These are phyloP conservation scores for Coracopsis vasa DNA, from an alignment of 2,113 vertebrate genomes.

Conservation along the genomic window DNA sequence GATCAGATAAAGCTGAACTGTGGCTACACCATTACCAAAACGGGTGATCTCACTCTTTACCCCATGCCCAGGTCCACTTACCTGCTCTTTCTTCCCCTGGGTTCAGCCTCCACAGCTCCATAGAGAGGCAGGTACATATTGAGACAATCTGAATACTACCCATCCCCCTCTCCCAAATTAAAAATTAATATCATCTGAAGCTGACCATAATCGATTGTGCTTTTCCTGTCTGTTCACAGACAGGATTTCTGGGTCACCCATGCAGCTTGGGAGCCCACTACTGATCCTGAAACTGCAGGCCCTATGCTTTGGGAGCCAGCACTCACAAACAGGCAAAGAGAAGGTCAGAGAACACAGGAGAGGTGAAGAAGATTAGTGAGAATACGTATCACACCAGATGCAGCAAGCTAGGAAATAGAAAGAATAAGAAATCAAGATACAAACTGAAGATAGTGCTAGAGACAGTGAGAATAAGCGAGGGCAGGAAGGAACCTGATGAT, in stretches of 20 bases:
- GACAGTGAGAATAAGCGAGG: neutral
- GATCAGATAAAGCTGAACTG: neutral
- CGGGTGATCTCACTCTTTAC: neutral
- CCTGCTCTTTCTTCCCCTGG: neutral
- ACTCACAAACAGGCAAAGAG: neutral
- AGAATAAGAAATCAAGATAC: neutral
- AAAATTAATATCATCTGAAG: neutral
- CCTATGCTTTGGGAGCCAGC: neutral
- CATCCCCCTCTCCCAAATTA: rapidly evolving
- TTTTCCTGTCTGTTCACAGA: neutral
- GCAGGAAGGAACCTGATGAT: rapidly evolving
- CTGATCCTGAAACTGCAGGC: neutral
- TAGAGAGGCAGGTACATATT: neutral
- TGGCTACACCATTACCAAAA: neutral
- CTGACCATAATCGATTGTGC: neutral
- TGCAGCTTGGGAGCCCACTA: neutral
- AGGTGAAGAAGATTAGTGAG: neutral
- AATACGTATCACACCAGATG: neutral
- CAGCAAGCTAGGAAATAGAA: neutral
- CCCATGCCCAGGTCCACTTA: rapidly evolving
- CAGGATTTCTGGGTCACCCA: neutral
- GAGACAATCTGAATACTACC: neutral
- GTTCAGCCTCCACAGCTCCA: neutral
- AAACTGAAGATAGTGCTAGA: neutral
- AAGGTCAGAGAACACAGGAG: neutral